Evolutionary conservation across 2,888 invertebrate species (phyloP), one percentile per base, ranked within the genome.

Genomic region (Linnaemya tessellans): DNA sequence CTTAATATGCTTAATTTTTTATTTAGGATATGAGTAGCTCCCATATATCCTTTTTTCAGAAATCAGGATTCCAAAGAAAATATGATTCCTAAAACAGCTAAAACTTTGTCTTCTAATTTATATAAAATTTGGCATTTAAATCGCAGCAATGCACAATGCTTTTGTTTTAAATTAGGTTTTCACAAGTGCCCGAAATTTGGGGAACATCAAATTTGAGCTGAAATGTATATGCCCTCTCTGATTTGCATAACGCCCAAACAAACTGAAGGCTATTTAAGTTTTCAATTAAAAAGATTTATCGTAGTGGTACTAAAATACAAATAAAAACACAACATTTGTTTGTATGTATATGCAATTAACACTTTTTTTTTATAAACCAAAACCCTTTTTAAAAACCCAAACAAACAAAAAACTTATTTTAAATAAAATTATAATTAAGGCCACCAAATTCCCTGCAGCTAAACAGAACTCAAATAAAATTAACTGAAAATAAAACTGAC

Each of bases 361-460:
- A 49, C 49, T 73, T 60, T 58, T 22, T 25, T 20, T 22, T 13
- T 60, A 60, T 8, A 25, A 1, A 18, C 1, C 5, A 22, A 74
- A 73, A 35, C 15, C 30, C 46, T 30, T 46, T 43, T 11, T 13
- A 41, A 41, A 41, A 11, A 3, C 3, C 8, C 20, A 68, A 20
- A 46, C 7, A 77, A 51, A 62, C n/a, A 62, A 25, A 54, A 65
- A 35, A 15, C 15, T 49, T 70, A 30, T 46, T 11, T 54, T 75
- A 75, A 75, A 80, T 65, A 64, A 84, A 80, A 64, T 80, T 64
- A 65, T 71, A 84, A 80, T 84, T 80, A 65, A 75, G 84, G 51
- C 41, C 71, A 62, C 46, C 78, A 79, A 70, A 71, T 9, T 25
- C 49, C 77, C 70, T 56, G 41, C 25, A 65, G 77, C 22, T 41